Evolutionary conservation across 2,888 invertebrate genomes (phyloP).

Genomic region (Dasypolia templi): DNA sequence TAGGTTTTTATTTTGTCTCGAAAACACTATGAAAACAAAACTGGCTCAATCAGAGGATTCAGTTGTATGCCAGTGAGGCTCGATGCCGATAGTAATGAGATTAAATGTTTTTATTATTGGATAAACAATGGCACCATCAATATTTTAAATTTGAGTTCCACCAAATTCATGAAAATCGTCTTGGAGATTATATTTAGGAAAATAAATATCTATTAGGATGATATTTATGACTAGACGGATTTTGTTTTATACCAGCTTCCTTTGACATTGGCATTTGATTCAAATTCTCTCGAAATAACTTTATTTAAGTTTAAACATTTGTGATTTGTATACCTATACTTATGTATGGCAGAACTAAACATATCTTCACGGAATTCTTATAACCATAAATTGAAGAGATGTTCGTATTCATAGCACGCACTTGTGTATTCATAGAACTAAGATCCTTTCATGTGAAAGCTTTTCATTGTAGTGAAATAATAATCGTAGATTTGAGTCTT

Average conservation of each 20-base stretch:
- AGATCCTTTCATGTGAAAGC: conserved; percentile 1
- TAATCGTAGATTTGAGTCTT: background rate
- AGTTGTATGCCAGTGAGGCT: conserved; percentile 15
- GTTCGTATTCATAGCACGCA: conserved; percentile 28
- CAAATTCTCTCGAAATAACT: background rate
- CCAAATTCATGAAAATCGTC: background rate
- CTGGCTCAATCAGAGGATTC: conserved; percentile 28
- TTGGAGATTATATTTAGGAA: background rate
- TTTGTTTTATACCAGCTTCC: background rate
- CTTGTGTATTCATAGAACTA: conserved; percentile 18
- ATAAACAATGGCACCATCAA: conserved; percentile 29
- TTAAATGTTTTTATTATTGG: conserved; percentile 39
- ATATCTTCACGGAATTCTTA: conserved; percentile 6
- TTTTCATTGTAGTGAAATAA: conserved; percentile 16
- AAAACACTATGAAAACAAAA: conserved; percentile 26
- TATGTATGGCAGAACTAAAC: background rate
- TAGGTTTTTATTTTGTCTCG: background rate
- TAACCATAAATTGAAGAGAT: conserved; percentile 2
- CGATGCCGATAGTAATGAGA: conserved; percentile 13
- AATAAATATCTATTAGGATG: too few species aligned
- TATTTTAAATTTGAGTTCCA: conserved; percentile 4
- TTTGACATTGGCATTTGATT: background rate
- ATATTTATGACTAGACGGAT: background rate
- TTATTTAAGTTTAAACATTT: background rate
- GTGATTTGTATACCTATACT: background rate